Evolutionary conservation across 2,888 invertebrate species (phyloP), one percentile per base, ranked within the genome.

Genomic region (Callyntrura sp.): DNA sequence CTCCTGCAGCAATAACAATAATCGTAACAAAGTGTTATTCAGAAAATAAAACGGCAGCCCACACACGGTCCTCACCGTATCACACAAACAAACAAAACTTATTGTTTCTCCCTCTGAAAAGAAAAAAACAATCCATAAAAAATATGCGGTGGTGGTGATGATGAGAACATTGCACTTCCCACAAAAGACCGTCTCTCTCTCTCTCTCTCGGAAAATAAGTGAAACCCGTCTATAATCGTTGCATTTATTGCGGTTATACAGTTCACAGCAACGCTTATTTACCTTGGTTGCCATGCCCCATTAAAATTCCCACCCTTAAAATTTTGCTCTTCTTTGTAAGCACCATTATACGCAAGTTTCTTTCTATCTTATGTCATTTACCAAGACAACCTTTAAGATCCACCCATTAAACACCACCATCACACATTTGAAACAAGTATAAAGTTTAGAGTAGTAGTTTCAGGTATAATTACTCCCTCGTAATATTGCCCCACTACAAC

Each of bases 81-180:
- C n/a, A 14, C 55, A 45, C 8, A 45, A 45, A 5, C 45, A 45
- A 45, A 45, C 8, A 5, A 45, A 8, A n/a, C n/a, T n/a, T n/a
- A n/a, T 45, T 45, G 43, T 12, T n/a, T 73, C 76, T 2, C 14
- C 5, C 23, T n/a, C n/a, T n/a, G n/a, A n/a, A n/a, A n/a, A n/a
- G n/a, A 23, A 14, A 45, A 9, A 51, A 62, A 14, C 62, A 43
- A 62, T 62, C 62, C 82, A 65, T 70, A 84, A 84, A 65, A 84
- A 65, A 70, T 28, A 5, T 76, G 70, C 9, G 68, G 62, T 62
- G 62, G 62, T 62, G 25, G 23, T 85, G 85, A 62, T 23, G 78
- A 81, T 86, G 86, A 87, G 87, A 87, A 87, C 81, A 57, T 87
- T 87, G 87, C 81, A 86, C 86, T 86, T 86, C 86, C 86, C 86